Evolutionary conservation across 2,888 invertebrate genomes (phyloP), one percentile per base, ranked within the genome.

Genomic region (Andrena trimmerana): DNA sequence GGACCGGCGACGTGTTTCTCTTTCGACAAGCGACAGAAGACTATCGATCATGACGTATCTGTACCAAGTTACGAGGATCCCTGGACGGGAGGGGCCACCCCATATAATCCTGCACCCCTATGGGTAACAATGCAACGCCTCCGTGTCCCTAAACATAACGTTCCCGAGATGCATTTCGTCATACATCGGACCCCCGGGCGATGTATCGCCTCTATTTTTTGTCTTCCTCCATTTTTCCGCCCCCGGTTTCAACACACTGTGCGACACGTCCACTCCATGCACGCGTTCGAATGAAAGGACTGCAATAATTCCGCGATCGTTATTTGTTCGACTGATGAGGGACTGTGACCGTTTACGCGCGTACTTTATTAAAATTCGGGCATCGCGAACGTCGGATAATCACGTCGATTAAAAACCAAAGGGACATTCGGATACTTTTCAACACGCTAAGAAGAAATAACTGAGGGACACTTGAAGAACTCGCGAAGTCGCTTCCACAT

Each of bases 11-110:
- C 82, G 73, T 71, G 88, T 87, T 84, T 87, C 90, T 90, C 88
- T 90, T 88, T 89, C 87, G 88, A 86, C 81, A 83, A 83, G 75
- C 79, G 79, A 80, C 85, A 83, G 82, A 85, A 81, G 82, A 90
- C 91, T 93, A 93, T 92, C 91, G 92, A 92, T 92, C 92, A 93
- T 88, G 85, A 87, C 84, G 87, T 89, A 92, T 92, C 91, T 88
- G 90, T 90, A 85, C 87, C 85, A 76, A 87, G 81, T 88, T 68
- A 83, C 85, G 87, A 87, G 90, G 86, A 90, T 89, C 90, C 90
- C 87, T 85, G 87, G 87, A 87, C 84, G 86, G 74, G 75, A 81
- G 71, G 67, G 79, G 78, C 63, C 85, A 83, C 86, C 89, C 91
- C 88, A 87, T 86, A 88, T 90, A 89, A 90, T 91, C 89, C 90